Evolutionary conservation across 2,113 vertebrate genomes (phyloP).

Genomic region (Atrichornis clamosus): DNA sequence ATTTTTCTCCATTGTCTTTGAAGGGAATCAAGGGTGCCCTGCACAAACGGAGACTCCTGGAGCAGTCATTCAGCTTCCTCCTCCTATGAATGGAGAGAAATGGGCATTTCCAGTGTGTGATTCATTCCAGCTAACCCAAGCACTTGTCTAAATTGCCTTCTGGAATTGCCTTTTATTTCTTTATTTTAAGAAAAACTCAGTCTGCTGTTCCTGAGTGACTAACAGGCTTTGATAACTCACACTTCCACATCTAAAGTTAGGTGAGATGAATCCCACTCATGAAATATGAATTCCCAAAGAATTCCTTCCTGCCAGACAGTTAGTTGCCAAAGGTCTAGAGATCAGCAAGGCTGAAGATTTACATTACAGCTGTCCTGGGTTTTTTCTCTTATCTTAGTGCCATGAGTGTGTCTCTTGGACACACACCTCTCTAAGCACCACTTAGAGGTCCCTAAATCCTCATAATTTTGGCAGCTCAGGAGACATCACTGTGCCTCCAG

Average conservation of each 20-base stretch:
- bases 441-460: neutral
- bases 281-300: neutral
- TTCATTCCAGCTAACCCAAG: neutral
- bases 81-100: neutral
- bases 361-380: neutral
- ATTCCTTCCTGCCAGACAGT: neutral
- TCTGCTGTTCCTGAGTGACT: neutral
- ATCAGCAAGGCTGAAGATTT: neutral
- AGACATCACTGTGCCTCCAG: neutral
- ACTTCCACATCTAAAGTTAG: neutral
- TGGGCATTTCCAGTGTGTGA: neutral
- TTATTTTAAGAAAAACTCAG: neutral
- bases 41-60: neutral
- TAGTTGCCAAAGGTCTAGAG: neutral
- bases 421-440: neutral
- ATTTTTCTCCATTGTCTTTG: neutral
- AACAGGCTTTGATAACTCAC: neutral
- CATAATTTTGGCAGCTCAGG: neutral
- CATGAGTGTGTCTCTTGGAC: neutral
- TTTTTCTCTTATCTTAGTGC: neutral
- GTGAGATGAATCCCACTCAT: neutral
- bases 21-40: neutral
- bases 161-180: neutral
- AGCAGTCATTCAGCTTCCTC: neutral
- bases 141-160: neutral